Conservation (phyloP, 1,140 invertebrate genomes). For the Sycophila sp. region DNA sequence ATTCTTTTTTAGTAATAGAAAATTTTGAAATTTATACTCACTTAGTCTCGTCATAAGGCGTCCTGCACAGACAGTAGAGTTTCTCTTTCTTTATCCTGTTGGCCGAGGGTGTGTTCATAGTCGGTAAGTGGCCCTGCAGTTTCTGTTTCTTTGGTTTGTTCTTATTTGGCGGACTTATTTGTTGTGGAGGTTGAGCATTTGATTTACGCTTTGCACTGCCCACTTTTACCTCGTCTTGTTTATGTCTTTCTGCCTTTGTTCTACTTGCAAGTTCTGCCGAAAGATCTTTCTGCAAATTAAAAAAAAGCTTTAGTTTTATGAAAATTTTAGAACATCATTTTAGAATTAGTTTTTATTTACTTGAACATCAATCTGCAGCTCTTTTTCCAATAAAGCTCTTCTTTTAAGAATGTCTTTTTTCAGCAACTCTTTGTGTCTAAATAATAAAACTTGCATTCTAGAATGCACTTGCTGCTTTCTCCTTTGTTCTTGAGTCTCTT, state of each 20-base stretch:
- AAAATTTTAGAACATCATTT: too few relatives aligned
- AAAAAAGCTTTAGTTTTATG: constrained; percentile 10
- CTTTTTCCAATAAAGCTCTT: constrained; percentile 88
- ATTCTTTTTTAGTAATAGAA: too few relatives aligned
- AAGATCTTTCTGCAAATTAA: constrained; percentile 72
- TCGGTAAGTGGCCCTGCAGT: constrained; percentile 49
- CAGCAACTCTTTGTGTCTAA: constrained; percentile 88
- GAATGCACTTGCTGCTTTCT: constrained; percentile 68
- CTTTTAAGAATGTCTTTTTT: constrained; percentile 96
- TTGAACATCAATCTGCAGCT: constrained; percentile 90
- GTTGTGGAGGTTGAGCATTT: constrained; percentile 64
- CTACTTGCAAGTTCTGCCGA: constrained; percentile 73
- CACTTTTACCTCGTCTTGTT: constrained; percentile 76
- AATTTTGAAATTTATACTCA: too few relatives aligned
- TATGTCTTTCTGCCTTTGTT: constrained; percentile 75
- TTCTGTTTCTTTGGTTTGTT: constrained; percentile 59
- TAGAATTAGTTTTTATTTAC: constrained; percentile 57
- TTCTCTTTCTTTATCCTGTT: constrained; percentile 78
- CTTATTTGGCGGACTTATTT: constrained; percentile 61
- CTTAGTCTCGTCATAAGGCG: constrained; percentile 94
- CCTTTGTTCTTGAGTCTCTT: constrained; percentile 65
- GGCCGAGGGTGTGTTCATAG: constrained; percentile 51
- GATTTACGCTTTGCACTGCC: constrained; percentile 71
- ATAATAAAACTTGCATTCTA: constrained; percentile 75
- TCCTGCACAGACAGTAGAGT: constrained; percentile 92